Conservation (phyloP, 2,113 vertebrate species). For the Xiphophorus couchianus region DNA sequence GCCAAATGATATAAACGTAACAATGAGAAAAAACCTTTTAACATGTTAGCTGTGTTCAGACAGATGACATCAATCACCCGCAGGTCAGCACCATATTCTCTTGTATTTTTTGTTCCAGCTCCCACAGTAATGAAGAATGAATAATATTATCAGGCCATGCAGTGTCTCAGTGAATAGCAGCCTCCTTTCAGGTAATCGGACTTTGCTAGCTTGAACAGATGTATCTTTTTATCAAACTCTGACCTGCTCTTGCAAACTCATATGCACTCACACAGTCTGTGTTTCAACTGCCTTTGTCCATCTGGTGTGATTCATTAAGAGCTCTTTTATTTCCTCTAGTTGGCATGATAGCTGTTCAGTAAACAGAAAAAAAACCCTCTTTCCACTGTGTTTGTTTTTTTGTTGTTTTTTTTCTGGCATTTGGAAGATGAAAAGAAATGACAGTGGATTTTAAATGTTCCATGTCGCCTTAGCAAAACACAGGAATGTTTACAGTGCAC, state of each 20-base stretch:
- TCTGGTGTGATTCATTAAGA: conserved; percentile 62
- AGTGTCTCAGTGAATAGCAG: conserved; percentile 33
- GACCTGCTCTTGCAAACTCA: conserved; percentile 37
- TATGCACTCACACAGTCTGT: conserved; percentile 19
- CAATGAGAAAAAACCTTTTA: conserved; percentile 16
- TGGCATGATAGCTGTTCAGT: conserved; percentile 39
- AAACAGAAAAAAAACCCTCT: conserved; percentile 35
- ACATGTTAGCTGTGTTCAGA: conserved; percentile 27
- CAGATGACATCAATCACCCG: conserved; percentile 23
- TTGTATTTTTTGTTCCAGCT: conserved; percentile 32
- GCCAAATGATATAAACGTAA: conserved; percentile 14
- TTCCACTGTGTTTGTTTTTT: conserved; percentile 46
- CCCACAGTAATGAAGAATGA: conserved; percentile 34
- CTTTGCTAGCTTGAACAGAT: conserved; percentile 32
- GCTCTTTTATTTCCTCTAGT: conserved; percentile 30
- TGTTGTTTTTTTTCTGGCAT: conserved; percentile 30
- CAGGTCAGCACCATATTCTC: conserved; percentile 18
- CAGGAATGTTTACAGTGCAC: conserved; percentile 45
- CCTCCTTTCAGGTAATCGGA: conserved; percentile 54
- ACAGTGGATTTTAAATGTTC: conserved; percentile 63
- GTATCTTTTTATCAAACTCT: conserved; percentile 28
- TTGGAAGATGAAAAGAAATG: conserved; percentile 57
- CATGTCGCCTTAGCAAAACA: conserved; percentile 48
- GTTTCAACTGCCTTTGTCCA: conserved; percentile 21
- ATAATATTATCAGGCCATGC: conserved; percentile 42